These are phyloP conservation scores for Xiphophorus couchianus DNA, from an alignment of 2,113 vertebrate species.

Conservation along the genomic window DNA sequence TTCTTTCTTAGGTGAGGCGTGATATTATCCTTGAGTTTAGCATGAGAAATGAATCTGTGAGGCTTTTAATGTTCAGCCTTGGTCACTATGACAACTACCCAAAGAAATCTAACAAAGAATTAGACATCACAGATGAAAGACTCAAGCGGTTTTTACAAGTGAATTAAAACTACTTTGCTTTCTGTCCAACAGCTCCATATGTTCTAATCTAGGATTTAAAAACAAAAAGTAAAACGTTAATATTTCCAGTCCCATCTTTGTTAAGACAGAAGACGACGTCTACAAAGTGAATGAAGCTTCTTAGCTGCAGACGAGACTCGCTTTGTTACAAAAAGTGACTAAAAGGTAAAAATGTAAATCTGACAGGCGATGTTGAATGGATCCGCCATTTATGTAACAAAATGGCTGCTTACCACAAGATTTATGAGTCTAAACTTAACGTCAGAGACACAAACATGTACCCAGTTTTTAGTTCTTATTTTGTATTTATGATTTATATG, in stretches of 20 bases:
- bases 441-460: no score
- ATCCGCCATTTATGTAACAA: no score
- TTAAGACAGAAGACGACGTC: neutral
- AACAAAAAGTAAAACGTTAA: neutral
- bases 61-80: conserved; percentile 4
- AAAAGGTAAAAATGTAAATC: neutral
- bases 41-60: conserved; percentile 1
- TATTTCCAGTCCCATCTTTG: neutral
- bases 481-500: no score
- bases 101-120: neutral
- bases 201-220: neutral
- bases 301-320: neutral
- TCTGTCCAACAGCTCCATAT: neutral
- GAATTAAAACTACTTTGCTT: neutral
- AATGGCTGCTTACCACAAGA: no score
- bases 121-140: neutral
- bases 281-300: neutral
- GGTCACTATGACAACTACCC: conserved; percentile 23
- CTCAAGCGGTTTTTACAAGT: neutral
- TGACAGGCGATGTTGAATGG: no score
- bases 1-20: neutral
- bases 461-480: no score
- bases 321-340: neutral
- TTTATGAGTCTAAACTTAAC: no score
- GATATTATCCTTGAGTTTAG: conserved; percentile 1